Base-by-base conservation (phyloP, 2,888 invertebrate genomes). In the Agrilus cyanescens region DNA sequence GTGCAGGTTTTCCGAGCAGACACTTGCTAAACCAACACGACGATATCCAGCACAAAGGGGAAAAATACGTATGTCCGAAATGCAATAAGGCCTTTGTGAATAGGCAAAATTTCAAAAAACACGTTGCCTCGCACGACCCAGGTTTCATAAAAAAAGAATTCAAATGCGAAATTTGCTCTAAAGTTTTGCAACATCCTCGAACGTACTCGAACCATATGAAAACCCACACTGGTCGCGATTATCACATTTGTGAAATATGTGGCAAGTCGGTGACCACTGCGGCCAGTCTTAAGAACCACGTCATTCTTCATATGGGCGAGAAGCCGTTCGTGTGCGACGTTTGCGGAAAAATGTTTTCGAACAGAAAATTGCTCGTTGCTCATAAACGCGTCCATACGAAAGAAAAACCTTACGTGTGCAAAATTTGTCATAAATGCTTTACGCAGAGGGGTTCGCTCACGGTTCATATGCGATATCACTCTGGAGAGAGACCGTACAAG, bases 321-420 rank as follows among this genome's bases (percentile, higher is more conserved):
- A 47, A 49, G 18, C 36, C 43, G 2, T 50, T 44, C 34, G 38
- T 48, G 1, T 71, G 71, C 48, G 65, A 67, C 44, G 60, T 64
- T 4, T 71, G 71, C 49, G 69, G 68, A 30, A 70, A 71, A 49
- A 66, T 62, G 12, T 71, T 70, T 51, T 66, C 66, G 13, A 43
- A 47, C 16, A 66, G 60, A 2, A 63, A 66, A 12, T 48, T 68
- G 10, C 49, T 75, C 37, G 68, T 65, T 25, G 61, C 68, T 1
- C 75, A 75, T 38, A 70, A 70, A 62, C 69, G 73, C 0, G 65
- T 65, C 0, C 76, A 76, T 42, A 68, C 70, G 2, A 71, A 73
- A 10, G 61, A 69, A 0, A 62, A 73, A 30, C 74, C 74, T 1
- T 73, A 67, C 34, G 65, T 69, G 12, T 75, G 75, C 45, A 67